Percentiles rank a stretch among this genome's conserved stretches.
These are phyloP conservation scores for Hemicentrotus pulcherrimus DNA, from an alignment of 35 echinoderm and acorn worm species.

Conservation along the genomic window DNA sequence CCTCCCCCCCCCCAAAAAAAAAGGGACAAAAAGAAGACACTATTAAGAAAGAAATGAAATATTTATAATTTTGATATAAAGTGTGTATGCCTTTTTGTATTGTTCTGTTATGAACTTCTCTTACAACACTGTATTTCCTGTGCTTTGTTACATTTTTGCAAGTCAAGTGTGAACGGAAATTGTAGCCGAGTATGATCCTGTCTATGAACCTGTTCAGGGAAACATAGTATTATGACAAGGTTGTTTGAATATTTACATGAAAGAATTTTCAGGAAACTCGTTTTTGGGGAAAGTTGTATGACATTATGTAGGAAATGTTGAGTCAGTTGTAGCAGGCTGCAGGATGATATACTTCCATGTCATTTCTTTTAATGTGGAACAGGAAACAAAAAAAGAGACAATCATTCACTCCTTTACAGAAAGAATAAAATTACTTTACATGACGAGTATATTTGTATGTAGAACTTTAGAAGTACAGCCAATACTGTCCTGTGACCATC, in stretches of 20 bases:
- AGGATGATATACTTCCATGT: background rate
- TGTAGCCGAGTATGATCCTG: background rate
- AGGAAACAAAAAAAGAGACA: background rate
- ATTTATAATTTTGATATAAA: no score
- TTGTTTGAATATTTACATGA: conserved; percentile 4
- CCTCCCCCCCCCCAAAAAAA: no score
- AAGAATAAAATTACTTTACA: no score
- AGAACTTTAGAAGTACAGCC: background rate
- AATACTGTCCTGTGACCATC: background rate
- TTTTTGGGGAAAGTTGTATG: background rate
- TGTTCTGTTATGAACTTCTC: background rate
- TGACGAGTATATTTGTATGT: no score
- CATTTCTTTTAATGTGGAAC: background rate
- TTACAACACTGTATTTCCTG: background rate
- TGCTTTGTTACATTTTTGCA: background rate
- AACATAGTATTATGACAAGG: background rate
- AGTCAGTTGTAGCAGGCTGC: background rate
- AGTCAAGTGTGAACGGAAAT: background rate
- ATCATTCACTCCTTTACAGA: background rate
- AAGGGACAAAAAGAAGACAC: no score
- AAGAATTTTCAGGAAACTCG: background rate
- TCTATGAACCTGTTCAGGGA: background rate
- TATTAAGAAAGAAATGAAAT: no score
- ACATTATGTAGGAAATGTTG: background rate
- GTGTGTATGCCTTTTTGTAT: background rate